Evolutionary conservation across 2,113 vertebrate genomes (phyloP).

Genomic region (Bolborhynchus lineola): DNA sequence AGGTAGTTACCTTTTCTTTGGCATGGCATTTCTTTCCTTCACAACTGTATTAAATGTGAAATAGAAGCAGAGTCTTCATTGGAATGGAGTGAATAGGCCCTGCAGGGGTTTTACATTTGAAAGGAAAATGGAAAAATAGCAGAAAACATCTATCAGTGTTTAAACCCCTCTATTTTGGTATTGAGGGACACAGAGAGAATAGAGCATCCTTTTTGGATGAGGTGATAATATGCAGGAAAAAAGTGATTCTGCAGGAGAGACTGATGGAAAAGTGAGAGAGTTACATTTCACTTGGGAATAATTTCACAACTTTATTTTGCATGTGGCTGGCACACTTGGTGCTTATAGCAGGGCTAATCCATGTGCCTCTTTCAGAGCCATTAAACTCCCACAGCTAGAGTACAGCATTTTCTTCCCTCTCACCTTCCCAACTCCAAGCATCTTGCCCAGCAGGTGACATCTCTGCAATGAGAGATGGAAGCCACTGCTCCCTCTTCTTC

Average conservation of each 20-base stretch:
- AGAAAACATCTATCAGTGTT: not conserved
- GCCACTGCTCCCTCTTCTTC: not conserved
- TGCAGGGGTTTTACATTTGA: not conserved
- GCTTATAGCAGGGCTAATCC: not conserved
- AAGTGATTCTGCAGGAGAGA: not conserved
- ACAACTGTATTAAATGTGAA: not conserved
- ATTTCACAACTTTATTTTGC: not conserved
- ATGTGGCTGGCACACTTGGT: not conserved
- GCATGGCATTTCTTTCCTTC: not conserved
- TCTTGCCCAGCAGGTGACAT: not conserved
- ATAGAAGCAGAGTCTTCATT: not conserved
- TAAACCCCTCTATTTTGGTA: not conserved
- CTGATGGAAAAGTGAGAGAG: rapidly evolving
- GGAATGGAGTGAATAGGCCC: not conserved
- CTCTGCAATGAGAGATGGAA: not conserved
- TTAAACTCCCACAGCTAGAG: not conserved
- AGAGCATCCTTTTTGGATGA: not conserved
- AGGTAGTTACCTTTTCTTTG: not conserved
- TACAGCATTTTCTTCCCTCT: not conserved
- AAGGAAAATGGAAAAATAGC: not conserved
- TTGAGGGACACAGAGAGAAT: not conserved
- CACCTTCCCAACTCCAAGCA: not conserved
- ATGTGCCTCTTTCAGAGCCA: not conserved
- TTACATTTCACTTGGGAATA: not conserved
- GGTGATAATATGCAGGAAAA: not conserved